Evolutionary conservation across 2,113 vertebrate species (phyloP), one percentile per base, ranked within the genome.

Genomic region (Ornithorhynchus anatinus): DNA sequence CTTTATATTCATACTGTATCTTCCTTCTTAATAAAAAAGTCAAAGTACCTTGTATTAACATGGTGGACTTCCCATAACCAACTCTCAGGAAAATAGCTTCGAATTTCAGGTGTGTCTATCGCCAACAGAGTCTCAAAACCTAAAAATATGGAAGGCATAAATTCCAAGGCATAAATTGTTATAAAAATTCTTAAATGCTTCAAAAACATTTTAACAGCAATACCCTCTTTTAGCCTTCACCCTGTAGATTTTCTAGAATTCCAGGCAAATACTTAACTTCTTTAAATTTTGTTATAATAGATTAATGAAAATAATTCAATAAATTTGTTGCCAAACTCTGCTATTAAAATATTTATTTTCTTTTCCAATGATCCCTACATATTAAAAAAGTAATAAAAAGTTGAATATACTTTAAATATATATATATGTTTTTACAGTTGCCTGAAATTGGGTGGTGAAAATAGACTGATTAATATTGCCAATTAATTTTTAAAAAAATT

Each of bases 71-170:
- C 96, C 97, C 97, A 99, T 20, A 99, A 72, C 97, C 97, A 99
- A 66, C 96, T 98, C 80, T 99, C 97, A 29, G 97, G 97, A 69
- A 99, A 99, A 84, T 91, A 96, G 82, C 96, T 99, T 23, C 97
- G 93, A 61, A 98, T 88, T 69, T 93, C 81, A 44, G 91, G 81
- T 2, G 92, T 86, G 11, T 63, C 84, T 38, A 81, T 20, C 32
- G 94, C 91, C 52, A 94, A 82, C 22, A 93, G 0, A 7, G 81
- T 43, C 4, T 92, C 91, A 50, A 92, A 33, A 19, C 87, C 97
- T 98, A 75, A 38, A 40, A 23, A 29, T 37, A 57, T 50, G 33
- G 25, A 67, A 29, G 84, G 73, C n/a, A 50, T 17, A 64, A 7
- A 19, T 12, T 23, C 17, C n/a, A n/a, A n/a, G n/a, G n/a, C n/a